Evolutionary conservation across 2,888 invertebrate species (phyloP), one percentile per base, ranked within the genome.

Genomic region (Euzophera pinguis): DNA sequence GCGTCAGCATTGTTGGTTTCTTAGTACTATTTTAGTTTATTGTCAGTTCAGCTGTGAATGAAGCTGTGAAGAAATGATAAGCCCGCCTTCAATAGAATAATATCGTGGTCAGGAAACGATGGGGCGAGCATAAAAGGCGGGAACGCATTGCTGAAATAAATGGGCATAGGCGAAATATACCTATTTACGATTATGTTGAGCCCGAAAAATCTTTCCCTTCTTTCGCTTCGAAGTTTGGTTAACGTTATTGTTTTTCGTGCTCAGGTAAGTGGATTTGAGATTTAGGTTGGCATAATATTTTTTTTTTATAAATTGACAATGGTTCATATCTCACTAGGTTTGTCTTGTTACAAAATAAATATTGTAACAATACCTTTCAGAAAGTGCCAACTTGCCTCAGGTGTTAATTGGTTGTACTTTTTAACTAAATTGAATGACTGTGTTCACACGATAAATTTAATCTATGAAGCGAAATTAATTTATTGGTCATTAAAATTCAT

Each of bases 71-170:
- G 47, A 42, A 50, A 57, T 60, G 54, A 58, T 64, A 57, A 58
- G 52, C 56, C 57, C 58, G 60, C 51, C 14, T 45, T 55, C 58
- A 59, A 59, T 63, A 59, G 63, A 59, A 67, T 67, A 62, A 66
- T 58, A 67, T 65, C 54, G 63, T 60, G 67, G 65, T 59, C 67
- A 63, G 67, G 66, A 69, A 71, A 71, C 60, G 63, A 63, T 64
- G 60, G 59, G 48, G 43, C 47, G 53, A 55, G 60, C 50, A 66
- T 69, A 70, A 74, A 67, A 58, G 54, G 60, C 50, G 59, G 56
- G 58, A 57, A 60, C 55, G 51, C 63, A 62, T 72, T 65, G 66
- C 61, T 51, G 53, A 58, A 57, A 32, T 22, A 32, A 59, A 69
- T 64, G 57, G 57, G 60, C 52, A 64, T 61, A 45, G 12, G 14